Conservation (phyloP, 2,113 vertebrate genomes). For the Bostrychus sinensis region DNA sequence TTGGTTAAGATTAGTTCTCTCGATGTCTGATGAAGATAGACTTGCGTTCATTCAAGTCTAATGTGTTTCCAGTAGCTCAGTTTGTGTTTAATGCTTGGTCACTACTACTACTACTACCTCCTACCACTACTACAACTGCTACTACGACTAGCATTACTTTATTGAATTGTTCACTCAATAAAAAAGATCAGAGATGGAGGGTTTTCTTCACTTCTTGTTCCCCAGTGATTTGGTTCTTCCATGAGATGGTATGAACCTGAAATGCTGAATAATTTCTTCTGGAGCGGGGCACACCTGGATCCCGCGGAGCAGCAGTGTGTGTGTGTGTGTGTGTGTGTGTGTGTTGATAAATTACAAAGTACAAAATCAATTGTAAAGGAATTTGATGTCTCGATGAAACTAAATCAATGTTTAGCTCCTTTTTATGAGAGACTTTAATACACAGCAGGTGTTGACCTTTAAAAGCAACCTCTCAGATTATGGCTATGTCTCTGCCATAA, state of each 20-base stretch:
- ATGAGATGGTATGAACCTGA: neutral
- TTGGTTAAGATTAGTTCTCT: too few relatives aligned
- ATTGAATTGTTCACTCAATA: neutral
- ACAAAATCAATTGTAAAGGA: constrained; percentile 45
- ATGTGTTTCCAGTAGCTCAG: too few relatives aligned
- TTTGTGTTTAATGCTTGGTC: too few relatives aligned
- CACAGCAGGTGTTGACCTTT: constrained; percentile 65
- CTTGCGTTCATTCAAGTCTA: too few relatives aligned
- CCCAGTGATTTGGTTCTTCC: neutral
- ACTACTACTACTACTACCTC: too few relatives aligned
- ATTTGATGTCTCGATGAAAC: constrained; percentile 38
- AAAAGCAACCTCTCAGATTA: constrained; percentile 45
- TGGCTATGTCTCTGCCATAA: constrained; percentile 41
- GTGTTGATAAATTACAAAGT: constrained; percentile 29
- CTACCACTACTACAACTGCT: too few relatives aligned
- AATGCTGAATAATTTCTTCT: neutral
- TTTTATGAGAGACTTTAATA: constrained; percentile 45
- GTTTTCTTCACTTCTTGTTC: neutral
- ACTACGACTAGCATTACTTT: too few relatives aligned
- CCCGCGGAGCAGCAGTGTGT: neutral
- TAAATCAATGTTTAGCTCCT: constrained; percentile 40
- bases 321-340: too few relatives aligned
- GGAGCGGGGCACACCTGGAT: neutral
- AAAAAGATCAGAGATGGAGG: neutral
- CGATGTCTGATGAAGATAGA: too few relatives aligned